phyloP scores from a whole-genome alignment of 1,140 invertebrate species.

The Mactra quadrangularis region DNA sequence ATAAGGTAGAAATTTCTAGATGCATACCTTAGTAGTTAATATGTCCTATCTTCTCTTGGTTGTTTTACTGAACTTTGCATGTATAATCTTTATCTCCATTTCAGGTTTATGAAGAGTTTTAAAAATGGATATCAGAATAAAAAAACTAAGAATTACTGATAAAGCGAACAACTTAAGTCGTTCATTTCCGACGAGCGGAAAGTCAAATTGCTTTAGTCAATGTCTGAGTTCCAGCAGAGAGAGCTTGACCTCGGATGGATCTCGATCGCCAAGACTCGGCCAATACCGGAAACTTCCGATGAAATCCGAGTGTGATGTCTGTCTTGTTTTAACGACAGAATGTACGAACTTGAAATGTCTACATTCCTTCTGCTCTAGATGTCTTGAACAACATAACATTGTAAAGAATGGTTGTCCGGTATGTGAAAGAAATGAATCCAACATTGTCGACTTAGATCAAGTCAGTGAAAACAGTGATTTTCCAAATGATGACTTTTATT shows the following conservation, averaged over 20 bases:
- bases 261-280: constrained; percentile 42
- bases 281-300: constrained; percentile 58
- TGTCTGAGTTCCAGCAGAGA: constrained; percentile 51
- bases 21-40: too few species aligned
- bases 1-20: too few species aligned
- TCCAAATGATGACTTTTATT: constrained; percentile 15
- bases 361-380: constrained; percentile 43
- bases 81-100: too few species aligned
- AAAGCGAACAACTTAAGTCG: constrained; percentile 7
- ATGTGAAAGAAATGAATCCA: background rate
- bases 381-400: constrained; percentile 52
- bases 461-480: background rate
- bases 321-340: constrained; percentile 19
- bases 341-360: constrained; percentile 43
- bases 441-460: background rate
- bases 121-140: constrained; percentile 43
- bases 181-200: constrained; percentile 38
- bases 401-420: constrained; percentile 52
- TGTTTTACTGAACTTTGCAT: too few species aligned
- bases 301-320: constrained; percentile 54
- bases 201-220: constrained; percentile 31
- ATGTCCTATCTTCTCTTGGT: too few species aligned
- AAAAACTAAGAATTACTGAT: constrained; percentile 28
- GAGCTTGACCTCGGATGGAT: constrained; percentile 20
- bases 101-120: too few species aligned